Evolutionary conservation across 2,888 invertebrate genomes (phyloP).

Genomic region (Orthosia gracilis): DNA sequence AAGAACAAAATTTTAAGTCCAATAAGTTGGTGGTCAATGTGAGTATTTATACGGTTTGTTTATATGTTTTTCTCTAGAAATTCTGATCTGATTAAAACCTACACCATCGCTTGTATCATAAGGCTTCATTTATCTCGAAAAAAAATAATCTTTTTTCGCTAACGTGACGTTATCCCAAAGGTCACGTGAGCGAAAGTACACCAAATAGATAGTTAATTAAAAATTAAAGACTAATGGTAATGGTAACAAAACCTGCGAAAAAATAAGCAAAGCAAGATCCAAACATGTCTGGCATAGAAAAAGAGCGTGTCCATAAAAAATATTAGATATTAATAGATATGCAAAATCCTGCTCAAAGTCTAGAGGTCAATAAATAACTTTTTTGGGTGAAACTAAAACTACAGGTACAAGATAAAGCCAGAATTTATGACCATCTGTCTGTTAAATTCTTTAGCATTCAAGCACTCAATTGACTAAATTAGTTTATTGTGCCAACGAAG

Average conservation of each 20-base stretch:
- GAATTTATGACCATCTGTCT: background rate
- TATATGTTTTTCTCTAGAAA: too few relatives aligned
- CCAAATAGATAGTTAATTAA: background rate
- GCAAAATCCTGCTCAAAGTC: background rate
- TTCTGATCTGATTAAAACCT: too few relatives aligned
- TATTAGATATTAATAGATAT: background rate
- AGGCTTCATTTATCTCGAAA: too few relatives aligned
- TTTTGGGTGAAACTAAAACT: background rate
- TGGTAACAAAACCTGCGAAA: too few relatives aligned
- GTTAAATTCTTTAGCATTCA: slow-evolving; percentile 21
- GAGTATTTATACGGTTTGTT: background rate
- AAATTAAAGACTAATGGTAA: background rate
- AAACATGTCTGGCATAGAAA: background rate
- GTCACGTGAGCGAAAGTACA: background rate
- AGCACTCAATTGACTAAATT: slow-evolving; percentile 40
- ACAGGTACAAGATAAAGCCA: background rate
- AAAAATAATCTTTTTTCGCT: too few relatives aligned
- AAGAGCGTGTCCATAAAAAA: too few relatives aligned
- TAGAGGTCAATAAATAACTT: background rate
- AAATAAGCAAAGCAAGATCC: background rate
- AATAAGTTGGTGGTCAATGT: background rate
- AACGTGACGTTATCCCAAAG: too few relatives aligned
- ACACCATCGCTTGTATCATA: too few relatives aligned
- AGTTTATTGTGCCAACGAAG: slow-evolving; percentile 44
- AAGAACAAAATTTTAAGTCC: background rate